Conservation (phyloP, 2,113 vertebrate genomes). For the Ia io region DNA sequence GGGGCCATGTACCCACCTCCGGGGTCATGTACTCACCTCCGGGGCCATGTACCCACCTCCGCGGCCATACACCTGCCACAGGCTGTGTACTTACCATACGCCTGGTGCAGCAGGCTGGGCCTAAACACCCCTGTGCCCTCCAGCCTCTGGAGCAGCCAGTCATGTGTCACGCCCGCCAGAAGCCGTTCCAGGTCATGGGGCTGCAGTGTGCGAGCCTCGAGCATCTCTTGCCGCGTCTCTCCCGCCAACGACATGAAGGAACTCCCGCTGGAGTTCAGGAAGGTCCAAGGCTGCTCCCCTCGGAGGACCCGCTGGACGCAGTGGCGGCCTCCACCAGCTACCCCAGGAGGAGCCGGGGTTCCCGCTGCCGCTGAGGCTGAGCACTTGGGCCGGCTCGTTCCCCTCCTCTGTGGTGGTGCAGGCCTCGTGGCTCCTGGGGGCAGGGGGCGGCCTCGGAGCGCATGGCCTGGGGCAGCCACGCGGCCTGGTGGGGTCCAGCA, state of each 20-base stretch:
- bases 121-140: constrained; percentile 83
- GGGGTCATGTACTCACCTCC: too few species aligned
- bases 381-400: not conserved
- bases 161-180: constrained; percentile 88
- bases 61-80: not conserved
- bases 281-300: not conserved
- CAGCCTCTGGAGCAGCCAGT: constrained; percentile 88
- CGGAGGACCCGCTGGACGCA: constrained; percentile 59
- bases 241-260: constrained; percentile 57
- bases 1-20: too few species aligned
- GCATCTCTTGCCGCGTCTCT: constrained; percentile 46
- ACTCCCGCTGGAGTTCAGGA: constrained; percentile 55
- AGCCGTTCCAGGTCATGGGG: constrained; percentile 86
- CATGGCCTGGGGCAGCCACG: fast-evolving
- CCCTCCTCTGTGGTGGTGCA: constrained; percentile 78
- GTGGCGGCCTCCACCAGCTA: constrained; percentile 30
- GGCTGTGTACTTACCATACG: constrained; percentile 84
- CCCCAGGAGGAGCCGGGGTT: constrained; percentile 60
- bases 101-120: constrained; percentile 73
- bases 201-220: constrained; percentile 79
- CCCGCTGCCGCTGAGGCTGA: constrained; percentile 52
- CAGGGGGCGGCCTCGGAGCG: not conserved
- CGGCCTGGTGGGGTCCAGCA: not conserved
- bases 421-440: not conserved
- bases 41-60: not conserved